phyloP scores from a whole-genome alignment of 2,888 invertebrate genomes.

The Leptogaster cylindrica region DNA sequence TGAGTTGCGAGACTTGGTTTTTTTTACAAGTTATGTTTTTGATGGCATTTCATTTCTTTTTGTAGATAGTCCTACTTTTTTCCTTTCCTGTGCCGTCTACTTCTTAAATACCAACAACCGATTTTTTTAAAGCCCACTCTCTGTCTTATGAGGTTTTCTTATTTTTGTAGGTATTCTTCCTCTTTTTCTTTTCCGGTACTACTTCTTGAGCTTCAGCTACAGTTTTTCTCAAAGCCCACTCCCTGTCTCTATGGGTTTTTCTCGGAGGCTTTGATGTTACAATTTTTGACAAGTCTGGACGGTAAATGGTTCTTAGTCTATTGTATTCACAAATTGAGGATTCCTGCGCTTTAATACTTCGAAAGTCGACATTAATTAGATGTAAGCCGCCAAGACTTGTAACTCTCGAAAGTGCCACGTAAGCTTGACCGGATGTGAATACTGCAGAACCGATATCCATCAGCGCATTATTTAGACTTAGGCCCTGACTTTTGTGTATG shows the following conservation, averaged over 20 bases:
- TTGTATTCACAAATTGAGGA: conserved; percentile 1
- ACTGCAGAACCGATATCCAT: conserved; percentile 9
- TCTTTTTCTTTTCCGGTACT: conserved; percentile 1
- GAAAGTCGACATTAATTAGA: conserved; percentile 6
- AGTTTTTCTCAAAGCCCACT: conserved; percentile 1
- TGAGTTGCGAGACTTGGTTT: too few species aligned
- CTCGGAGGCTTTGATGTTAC: conserved; percentile 2
- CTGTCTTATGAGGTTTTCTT: too few species aligned
- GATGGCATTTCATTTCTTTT: too few species aligned
- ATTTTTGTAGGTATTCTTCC: conserved; percentile 1
- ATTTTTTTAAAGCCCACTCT: too few species aligned
- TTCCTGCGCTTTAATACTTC: conserved; percentile 5
- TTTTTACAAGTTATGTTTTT: too few species aligned
- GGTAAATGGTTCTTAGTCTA: too few species aligned
- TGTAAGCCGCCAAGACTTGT: not conserved
- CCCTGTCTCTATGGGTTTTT: conserved; percentile 8
- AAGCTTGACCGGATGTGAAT: conserved; percentile 4
- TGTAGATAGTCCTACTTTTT: too few species aligned
- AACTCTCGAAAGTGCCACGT: conserved; percentile 9
- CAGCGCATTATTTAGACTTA: conserved; percentile 6
- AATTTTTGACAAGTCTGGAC: conserved; percentile 8
- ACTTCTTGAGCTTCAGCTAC: conserved; percentile 11
- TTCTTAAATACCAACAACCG: too few species aligned
- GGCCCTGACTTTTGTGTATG: conserved; percentile 10
- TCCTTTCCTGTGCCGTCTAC: too few species aligned